Conservation (phyloP, 2,113 vertebrate species). For the Podarcis muralis region DNA sequence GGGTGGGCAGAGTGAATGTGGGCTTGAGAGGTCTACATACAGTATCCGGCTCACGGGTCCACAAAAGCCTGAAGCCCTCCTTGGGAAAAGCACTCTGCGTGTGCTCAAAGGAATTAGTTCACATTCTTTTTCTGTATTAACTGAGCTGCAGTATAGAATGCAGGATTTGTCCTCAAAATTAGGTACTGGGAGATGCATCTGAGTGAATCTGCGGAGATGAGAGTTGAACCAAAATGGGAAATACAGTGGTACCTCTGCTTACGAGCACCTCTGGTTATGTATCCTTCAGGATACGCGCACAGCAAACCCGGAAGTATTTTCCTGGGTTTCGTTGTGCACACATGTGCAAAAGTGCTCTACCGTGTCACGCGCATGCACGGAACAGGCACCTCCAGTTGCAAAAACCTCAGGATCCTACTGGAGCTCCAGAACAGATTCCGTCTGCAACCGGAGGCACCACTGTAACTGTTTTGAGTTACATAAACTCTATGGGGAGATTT, state of each 20-base stretch:
- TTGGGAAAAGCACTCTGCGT: background rate
- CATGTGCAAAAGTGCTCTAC: too few species aligned
- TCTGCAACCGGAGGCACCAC: too few species aligned
- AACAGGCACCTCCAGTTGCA: too few species aligned
- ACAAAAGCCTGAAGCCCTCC: background rate
- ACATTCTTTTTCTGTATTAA: background rate
- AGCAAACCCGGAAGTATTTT: too few species aligned
- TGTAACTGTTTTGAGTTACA: background rate
- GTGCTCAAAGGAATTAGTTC: background rate
- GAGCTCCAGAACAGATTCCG: too few species aligned
- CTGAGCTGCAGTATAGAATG: background rate
- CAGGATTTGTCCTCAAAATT: background rate
- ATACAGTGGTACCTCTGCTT: background rate
- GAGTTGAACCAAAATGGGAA: background rate
- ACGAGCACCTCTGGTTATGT: background rate
- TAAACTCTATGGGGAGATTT: background rate
- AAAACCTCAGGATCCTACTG: too few species aligned
- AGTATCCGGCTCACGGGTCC: background rate
- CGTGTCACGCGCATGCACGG: rapidly evolving
- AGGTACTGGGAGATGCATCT: background rate
- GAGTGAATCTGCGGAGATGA: background rate
- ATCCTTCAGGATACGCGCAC: too few species aligned
- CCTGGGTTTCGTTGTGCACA: too few species aligned
- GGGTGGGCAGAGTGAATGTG: too few species aligned
- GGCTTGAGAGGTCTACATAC: too few species aligned